phyloP scores from a whole-genome alignment of 2,888 invertebrate genomes.

The Stramonita haemastoma region DNA sequence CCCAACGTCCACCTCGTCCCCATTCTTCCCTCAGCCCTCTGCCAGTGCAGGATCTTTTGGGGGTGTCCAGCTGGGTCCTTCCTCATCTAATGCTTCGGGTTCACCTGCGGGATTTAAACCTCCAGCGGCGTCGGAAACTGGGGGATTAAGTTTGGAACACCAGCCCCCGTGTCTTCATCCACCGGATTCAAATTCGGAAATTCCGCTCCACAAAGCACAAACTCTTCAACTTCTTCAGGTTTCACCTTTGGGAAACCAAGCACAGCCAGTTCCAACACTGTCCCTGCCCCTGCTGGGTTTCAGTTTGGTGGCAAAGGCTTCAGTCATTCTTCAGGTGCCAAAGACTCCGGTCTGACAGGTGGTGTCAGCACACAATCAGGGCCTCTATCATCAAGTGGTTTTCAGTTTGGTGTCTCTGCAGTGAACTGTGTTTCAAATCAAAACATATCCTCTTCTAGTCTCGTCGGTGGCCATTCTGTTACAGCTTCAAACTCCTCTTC shows the following conservation, averaged over 20 bases:
- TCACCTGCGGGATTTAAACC: background rate
- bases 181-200: background rate
- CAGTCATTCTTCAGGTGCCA: background rate
- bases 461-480: background rate
- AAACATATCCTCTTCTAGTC: background rate
- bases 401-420: conserved; percentile 45
- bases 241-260: conserved; percentile 8
- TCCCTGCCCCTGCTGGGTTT: conserved; percentile 34
- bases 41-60: background rate
- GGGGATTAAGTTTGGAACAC: background rate
- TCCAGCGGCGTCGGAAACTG: background rate
- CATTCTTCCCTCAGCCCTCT: background rate
- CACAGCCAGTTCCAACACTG: conserved; percentile 29
- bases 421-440: background rate
- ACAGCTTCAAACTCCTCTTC: background rate
- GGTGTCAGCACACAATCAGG: background rate
- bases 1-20: background rate
- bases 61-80: conserved; percentile 42
- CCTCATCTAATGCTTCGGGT: background rate
- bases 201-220: background rate
- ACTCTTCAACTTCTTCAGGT: background rate
- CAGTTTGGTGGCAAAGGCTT: conserved; percentile 38
- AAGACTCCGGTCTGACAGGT: background rate
- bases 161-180: background rate
- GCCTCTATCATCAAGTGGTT: background rate